phyloP scores from a whole-genome alignment of 2,888 invertebrate genomes.

The Melikaiella ostensackeni region DNA sequence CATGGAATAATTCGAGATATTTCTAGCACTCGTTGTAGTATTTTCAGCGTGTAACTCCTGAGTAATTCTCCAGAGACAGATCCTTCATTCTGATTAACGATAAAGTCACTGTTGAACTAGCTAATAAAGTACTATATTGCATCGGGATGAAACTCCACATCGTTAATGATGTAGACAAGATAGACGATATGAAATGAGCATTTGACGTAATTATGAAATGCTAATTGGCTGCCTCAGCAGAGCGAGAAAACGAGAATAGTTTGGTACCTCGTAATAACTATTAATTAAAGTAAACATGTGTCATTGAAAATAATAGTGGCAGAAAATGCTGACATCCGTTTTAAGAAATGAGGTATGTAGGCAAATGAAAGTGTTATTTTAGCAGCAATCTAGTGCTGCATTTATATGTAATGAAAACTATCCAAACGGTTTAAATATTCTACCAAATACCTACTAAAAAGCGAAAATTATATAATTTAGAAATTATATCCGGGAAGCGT shows the following conservation, averaged over 20 bases:
- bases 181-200: constrained; percentile 17
- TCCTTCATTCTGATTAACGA: neutral
- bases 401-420: too few species aligned
- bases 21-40: neutral
- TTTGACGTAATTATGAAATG: constrained; percentile 14
- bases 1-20: neutral
- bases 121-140: neutral
- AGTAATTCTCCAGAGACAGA: neutral
- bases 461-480: too few species aligned
- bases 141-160: neutral
- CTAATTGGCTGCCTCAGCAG: constrained; percentile 19
- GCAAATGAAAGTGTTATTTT: too few species aligned
- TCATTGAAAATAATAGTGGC: neutral
- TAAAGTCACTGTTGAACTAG: neutral
- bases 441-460: too few species aligned
- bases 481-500: too few species aligned
- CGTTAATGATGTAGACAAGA: neutral
- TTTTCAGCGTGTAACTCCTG: neutral
- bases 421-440: too few species aligned
- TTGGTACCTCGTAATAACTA: neutral
- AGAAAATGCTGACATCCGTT: neutral
- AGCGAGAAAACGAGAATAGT: neutral
- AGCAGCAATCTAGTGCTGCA: too few species aligned
- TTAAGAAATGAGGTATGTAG: neutral
- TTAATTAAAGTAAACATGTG: neutral